phyloP scores from a whole-genome alignment of 1,140 invertebrate genomes.

The Druon quercuslanigerum region DNA sequence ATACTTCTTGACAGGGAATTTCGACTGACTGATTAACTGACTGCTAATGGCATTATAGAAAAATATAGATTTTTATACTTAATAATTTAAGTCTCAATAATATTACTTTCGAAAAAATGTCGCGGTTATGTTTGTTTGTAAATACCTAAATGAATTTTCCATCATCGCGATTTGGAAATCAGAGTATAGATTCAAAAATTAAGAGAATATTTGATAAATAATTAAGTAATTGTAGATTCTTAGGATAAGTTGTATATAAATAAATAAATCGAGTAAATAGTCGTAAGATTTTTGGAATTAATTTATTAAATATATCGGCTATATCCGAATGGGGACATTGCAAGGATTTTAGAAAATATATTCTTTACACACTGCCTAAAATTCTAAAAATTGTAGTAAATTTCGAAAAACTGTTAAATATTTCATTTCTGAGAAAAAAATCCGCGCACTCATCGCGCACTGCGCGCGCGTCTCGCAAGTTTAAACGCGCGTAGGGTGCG shows the following conservation, averaged over 20 bases:
- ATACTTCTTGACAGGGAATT: background rate
- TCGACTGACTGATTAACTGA: background rate
- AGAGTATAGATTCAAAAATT: background rate
- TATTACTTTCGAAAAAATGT: background rate
- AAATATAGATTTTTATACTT: background rate
- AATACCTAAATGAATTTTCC: slow-evolving; percentile 2
- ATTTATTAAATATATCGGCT: too few relatives aligned
- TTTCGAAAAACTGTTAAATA: too few relatives aligned
- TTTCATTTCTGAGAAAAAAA: too few relatives aligned
- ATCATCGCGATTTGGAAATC: background rate
- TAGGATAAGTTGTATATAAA: slow-evolving; percentile 17
- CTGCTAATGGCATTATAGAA: slow-evolving; percentile 6
- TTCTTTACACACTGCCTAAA: too few relatives aligned
- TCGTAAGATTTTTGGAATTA: background rate
- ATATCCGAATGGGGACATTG: too few relatives aligned
- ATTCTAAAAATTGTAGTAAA: too few relatives aligned
- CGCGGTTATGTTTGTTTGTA: background rate
- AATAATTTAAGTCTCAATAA: slow-evolving; percentile 10
- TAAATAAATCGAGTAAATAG: background rate
- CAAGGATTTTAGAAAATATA: too few relatives aligned
- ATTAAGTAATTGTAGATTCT: background rate
- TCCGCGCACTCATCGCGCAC: too few relatives aligned
- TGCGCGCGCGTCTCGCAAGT: too few relatives aligned
- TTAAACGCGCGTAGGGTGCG: too few relatives aligned
- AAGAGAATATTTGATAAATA: background rate